Evolutionary conservation across 2,113 vertebrate species (phyloP), one percentile per base, ranked within the genome.

Genomic region (Bolborhynchus lineola): DNA sequence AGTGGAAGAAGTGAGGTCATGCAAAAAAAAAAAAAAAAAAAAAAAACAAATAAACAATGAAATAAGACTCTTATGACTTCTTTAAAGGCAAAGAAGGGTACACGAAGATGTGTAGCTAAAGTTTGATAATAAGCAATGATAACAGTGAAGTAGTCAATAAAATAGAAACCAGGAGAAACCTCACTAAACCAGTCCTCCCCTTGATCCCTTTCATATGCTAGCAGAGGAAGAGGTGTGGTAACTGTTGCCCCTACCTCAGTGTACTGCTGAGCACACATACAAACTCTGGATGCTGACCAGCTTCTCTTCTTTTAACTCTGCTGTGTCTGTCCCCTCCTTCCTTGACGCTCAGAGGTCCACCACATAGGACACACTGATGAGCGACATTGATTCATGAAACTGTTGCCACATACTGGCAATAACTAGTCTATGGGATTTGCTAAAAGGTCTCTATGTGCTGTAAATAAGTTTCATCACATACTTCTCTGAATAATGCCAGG

Each of bases 371-470:
- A 47, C 8, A 4, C 25, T 50, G 77, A 80, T 35, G 46, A 85
- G 35, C 46, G 29, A 20, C 52, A 72, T 50, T 23, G 63, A n/a
- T 71, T 82, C 55, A 44, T 7, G 16, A 60, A 95, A 69, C 59
- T 74, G 52, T 86, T 95, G 55, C 53, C 92, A 94, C 37, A 9
- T 92, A 67, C 74, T 23, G 92, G 65, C 90, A 94, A 72, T 90
- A 95, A 95, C 31, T 10, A 83, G 75, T 92, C 92, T 86, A 19
- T 65, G 67, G 80, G 84, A 82, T 92, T 93, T 95, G 60, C 85
- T 80, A 31, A 78, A 85, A 92, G 75, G 77, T 95, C 83, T 94
- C 70, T 63, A 41, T 88, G 70, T 88, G 90, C 74, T 70, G 1
- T 60, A 33, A 31, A 1, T 64, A 47, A 33, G 26, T 91, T 91